Base-by-base conservation (phyloP, 2,888 invertebrate genomes). In the Pachymerium ferrugineum region DNA sequence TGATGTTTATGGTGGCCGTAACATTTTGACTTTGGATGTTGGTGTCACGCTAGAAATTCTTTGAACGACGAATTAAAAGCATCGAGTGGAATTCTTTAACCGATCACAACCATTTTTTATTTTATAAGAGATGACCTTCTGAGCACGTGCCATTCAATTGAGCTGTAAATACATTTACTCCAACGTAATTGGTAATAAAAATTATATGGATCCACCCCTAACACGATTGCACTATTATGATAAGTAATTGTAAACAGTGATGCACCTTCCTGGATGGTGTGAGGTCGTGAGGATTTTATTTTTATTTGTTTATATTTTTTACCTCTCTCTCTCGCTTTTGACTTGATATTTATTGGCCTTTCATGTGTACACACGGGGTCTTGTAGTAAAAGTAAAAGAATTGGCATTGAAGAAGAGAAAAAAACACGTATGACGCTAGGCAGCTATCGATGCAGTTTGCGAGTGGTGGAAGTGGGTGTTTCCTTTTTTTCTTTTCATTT, bases 261-360 rank as follows among this genome's bases (percentile, higher is more conserved):
- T 62, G 62, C 62, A 62, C 62, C 62, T 62, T 62, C 62, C 62
- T 22, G 62, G 62, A 28, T 22, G 4, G 62, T 62, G 38, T 22
- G 62, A 62, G 62, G 62, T 62, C 62, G 62, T 25, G 25, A 10
- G 25, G 28, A 62, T 62, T n/a, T 62, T 28, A 28, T 62, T 62
- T 62, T 62, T 8, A n/a, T n/a, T n/a, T n/a, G n/a, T n/a, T n/a
- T n/a, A n/a, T n/a, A n/a, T n/a, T n/a, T n/a, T n/a, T n/a, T n/a
- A n/a, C n/a, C n/a, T n/a, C n/a, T n/a, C n/a, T n/a, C n/a, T n/a
- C n/a, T n/a, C n/a, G n/a, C n/a, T n/a, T n/a, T n/a, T n/a, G n/a
- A n/a, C n/a, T 62, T 62, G 62, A 62, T 62, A 62, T 62, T 62
- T 62, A 62, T 62, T 62, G 12, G 62, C n/a, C n/a, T n/a, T n/a